Evolutionary conservation across 2,113 vertebrate species (phyloP), one percentile per base, ranked within the genome.

Genomic region (Chloroceryle aenea): DNA sequence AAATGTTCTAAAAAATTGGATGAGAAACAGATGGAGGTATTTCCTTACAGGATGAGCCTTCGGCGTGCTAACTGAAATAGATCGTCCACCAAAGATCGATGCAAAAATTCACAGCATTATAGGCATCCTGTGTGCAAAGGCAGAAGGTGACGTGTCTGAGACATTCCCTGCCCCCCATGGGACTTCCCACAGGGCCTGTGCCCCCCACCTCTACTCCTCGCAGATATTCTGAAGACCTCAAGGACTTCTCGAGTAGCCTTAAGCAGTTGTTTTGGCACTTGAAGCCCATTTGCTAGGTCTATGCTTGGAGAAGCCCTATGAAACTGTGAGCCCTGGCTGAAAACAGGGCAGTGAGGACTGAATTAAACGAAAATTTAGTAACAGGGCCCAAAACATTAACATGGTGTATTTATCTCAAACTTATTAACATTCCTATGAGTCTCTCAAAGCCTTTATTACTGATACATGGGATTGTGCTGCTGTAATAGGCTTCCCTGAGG

Each of bases 371-470:
- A 89, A 94, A 91, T 84, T 87, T 91, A 91, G 86, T 81, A 93
- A 88, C 3, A 4, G 42, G 59, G 29, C 72, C 79, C 79, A 45
- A 20, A 94, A 88, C 12, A 34, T 77, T 90, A 92, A 90, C 67
- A 77, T 25, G 21, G 55, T 75, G 61, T 87, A 83, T 96, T 96
- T 97, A 83, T 93, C 85, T 93, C 89, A 83, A 95, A 95, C 50
- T 93, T 96, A 91, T 79, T 90, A 93, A 91, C 87, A 83, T 91
- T 93, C 87, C 82, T 82, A 10, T 42, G 92, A 93, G 85, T 63
- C 67, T 96, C 67, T 50, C 40, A 85, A 96, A 97, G 72, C 43
- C 82, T 94, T 95, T 86, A 82, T 89, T 87, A 80, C 92, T 66
- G 90, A 91, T 94, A 91, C 85, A 80, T 40, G 71, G 78, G 87